Evolutionary conservation across 2,888 invertebrate species (phyloP).

Genomic region (Dryobota labecula): DNA sequence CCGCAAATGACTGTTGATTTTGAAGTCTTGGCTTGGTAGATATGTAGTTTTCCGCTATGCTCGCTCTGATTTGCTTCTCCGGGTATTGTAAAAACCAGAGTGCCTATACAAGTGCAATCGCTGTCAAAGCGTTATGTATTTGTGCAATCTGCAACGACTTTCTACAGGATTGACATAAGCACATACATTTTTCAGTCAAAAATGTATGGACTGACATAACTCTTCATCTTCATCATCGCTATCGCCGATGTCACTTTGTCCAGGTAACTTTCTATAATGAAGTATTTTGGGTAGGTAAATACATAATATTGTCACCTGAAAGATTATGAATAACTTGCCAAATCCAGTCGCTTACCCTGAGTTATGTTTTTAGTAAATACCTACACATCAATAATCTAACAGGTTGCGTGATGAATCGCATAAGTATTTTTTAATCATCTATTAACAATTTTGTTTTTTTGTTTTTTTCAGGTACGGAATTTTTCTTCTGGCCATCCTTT

Average conservation of each 20-base stretch:
- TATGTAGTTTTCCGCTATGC: not conserved
- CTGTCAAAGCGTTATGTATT: not conserved
- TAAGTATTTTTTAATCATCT: not conserved
- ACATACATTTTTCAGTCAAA: too few species aligned
- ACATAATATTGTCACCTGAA: not conserved
- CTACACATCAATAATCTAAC: not conserved
- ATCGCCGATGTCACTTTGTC: too few species aligned
- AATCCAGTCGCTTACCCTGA: too few species aligned
- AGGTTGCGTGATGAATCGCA: not conserved
- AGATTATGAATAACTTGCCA: not conserved
- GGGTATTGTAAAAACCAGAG: not conserved
- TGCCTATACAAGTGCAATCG: not conserved
- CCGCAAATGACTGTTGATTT: slow-evolving; percentile 25
- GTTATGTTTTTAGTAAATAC: not conserved
- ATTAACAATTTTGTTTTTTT: slow-evolving; percentile 1
- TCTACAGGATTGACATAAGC: not conserved
- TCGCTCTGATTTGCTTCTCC: not conserved
- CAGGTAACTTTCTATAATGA: not conserved
- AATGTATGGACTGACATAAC: too few species aligned
- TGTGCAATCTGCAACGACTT: not conserved
- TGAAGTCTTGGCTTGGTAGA: not conserved
- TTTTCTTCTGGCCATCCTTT: not conserved
- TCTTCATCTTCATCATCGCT: not conserved
- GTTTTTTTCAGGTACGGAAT: slow-evolving; percentile 19
- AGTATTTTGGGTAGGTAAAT: not conserved